Evolutionary conservation across 1,140 invertebrate species (phyloP).

Genomic region (Maniola jurtina): DNA sequence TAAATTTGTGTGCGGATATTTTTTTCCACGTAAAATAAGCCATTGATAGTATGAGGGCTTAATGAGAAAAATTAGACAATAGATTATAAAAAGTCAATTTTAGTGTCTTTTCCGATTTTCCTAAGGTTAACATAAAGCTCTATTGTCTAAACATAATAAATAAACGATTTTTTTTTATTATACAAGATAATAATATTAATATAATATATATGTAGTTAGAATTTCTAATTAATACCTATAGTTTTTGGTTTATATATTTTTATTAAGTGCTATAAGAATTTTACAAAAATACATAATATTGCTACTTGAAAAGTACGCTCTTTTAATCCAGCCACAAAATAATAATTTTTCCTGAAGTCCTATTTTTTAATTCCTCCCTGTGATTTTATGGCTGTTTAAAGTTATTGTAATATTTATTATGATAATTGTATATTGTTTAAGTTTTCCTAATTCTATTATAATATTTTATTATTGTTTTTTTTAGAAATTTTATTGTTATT

Average conservation of each 20-base stretch:
- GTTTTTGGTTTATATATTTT: not conserved
- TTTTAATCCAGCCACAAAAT: not conserved
- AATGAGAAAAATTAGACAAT: slow-evolving; percentile 6
- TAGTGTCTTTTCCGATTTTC: slow-evolving; percentile 13
- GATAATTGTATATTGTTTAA: slow-evolving; percentile 6
- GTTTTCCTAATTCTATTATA: not conserved
- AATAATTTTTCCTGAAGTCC: not conserved
- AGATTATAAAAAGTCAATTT: slow-evolving; percentile 11
- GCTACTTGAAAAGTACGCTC: not conserved
- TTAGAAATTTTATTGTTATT: not conserved
- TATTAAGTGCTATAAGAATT: too few relatives aligned
- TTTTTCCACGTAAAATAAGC: not conserved
- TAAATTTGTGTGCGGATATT: not conserved
- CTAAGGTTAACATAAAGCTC: not conserved
- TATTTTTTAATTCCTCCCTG: slow-evolving; percentile 35
- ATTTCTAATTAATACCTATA: not conserved
- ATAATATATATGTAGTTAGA: not conserved
- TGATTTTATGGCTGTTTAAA: slow-evolving; percentile 55
- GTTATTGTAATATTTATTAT: slow-evolving; percentile 26
- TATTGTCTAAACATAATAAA: not conserved
- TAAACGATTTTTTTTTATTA: not conserved
- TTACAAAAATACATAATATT: too few relatives aligned
- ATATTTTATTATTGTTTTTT: slow-evolving; percentile 4
- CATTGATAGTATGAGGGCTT: not conserved
- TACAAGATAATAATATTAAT: not conserved